A percentile compares a stretch with the other conserved stretches of the same genome.
Evolutionary conservation across 1,140 invertebrate genomes (phyloP).

Genomic region (Dendroctonus ponderosae): DNA sequence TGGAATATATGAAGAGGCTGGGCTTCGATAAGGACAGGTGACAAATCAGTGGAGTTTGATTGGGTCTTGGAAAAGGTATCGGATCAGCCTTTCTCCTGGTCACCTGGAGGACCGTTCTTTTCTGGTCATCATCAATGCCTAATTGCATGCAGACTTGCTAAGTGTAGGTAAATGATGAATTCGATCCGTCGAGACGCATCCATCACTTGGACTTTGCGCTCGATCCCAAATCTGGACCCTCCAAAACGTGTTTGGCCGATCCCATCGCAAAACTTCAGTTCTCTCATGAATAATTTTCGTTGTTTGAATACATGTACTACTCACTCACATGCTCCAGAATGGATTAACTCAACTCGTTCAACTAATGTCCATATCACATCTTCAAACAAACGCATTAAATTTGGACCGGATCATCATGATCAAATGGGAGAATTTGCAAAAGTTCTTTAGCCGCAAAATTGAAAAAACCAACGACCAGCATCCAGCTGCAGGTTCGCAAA

Average conservation of each 20-base stretch:
- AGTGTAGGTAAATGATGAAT: constrained; percentile 44
- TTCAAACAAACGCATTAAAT: neutral
- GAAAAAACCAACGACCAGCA: no score
- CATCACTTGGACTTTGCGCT: neutral
- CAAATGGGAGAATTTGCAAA: no score
- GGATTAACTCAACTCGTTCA: no score
- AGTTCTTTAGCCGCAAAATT: no score
- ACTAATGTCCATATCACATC: neutral
- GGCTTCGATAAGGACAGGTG: constrained; percentile 45
- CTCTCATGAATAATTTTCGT: neutral
- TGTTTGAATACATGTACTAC: neutral
- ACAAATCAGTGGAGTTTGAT: constrained; percentile 48
- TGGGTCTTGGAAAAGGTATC: constrained; percentile 41
- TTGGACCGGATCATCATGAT: no score
- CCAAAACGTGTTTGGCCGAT: neutral
- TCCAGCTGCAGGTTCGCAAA: no score
- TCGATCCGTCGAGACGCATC: constrained; percentile 9
- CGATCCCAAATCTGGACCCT: neutral
- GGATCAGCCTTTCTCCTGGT: constrained; percentile 40
- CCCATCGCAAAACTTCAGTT: neutral
- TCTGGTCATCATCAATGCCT: constrained; percentile 42
- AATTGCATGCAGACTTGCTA: constrained; percentile 29
- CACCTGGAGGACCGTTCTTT: constrained; percentile 36
- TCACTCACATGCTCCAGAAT: neutral
- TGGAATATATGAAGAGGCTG: constrained; percentile 41